These are phyloP conservation scores for Miniopterus natalensis DNA, from an alignment of 2,113 vertebrate genomes.

Conservation along the genomic window DNA sequence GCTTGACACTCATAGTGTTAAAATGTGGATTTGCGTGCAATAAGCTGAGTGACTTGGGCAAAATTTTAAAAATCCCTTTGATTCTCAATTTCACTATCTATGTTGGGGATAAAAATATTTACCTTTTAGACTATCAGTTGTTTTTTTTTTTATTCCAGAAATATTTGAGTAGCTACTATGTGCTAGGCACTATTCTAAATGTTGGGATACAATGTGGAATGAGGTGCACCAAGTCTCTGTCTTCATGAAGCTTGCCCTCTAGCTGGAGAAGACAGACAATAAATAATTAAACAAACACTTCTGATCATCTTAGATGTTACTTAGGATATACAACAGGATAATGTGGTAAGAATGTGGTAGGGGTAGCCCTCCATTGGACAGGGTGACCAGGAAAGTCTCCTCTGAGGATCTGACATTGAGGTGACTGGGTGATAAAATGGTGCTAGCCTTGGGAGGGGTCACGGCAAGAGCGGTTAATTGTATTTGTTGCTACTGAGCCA, in stretches of 20 bases:
- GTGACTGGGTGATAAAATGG: neutral
- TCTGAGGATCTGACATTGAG: neutral
- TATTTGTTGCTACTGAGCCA: neutral
- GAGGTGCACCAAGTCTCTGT: neutral
- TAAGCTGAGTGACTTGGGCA: neutral
- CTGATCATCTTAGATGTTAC: neutral
- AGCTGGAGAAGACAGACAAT: neutral
- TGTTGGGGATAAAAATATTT: neutral
- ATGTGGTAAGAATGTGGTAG: neutral
- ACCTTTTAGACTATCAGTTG: neutral
- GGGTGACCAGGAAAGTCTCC: neutral
- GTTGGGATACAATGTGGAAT: neutral
- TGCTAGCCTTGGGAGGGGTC: neutral
- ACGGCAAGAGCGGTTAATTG: neutral
- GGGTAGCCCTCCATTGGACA: neutral
- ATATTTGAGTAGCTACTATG: neutral
- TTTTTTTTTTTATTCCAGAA: neutral
- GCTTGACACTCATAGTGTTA: neutral
- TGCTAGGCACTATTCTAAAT: neutral
- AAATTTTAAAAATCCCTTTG: neutral
- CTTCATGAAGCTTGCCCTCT: neutral
- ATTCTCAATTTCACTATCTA: neutral
- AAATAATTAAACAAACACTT: neutral
- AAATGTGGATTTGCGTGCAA: neutral
- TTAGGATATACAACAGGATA: neutral